phyloP scores from a whole-genome alignment of 2,113 vertebrate species.

The Siphamia tubifer region DNA sequence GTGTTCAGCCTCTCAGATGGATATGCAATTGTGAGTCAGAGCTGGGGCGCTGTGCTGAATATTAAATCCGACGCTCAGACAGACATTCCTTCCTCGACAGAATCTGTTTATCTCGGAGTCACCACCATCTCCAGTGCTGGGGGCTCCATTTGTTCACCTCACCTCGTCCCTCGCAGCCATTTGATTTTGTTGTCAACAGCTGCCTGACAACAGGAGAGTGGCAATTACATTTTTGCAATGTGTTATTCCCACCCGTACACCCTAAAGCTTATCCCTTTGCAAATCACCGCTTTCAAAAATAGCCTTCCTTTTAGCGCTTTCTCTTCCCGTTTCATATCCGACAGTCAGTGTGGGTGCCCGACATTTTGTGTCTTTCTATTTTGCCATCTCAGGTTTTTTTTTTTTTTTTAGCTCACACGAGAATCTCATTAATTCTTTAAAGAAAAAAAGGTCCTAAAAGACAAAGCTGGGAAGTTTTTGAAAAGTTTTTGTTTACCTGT shows the following conservation, averaged over 20 bases:
- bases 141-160: conserved; percentile 54
- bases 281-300: conserved; percentile 32
- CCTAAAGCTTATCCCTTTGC: conserved; percentile 20
- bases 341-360: neutral
- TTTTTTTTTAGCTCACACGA: no score
- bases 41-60: conserved; percentile 47
- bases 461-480: neutral
- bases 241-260: conserved; percentile 37
- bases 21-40: conserved; percentile 57
- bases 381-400: no score
- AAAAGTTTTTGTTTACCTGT: neutral
- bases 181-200: conserved; percentile 70
- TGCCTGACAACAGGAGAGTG: conserved; percentile 44
- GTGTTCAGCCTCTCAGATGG: conserved; percentile 45
- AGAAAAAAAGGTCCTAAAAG: neutral
- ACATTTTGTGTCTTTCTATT: neutral
- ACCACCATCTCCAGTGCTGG: conserved; percentile 39
- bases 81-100: conserved; percentile 47
- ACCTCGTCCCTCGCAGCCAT: conserved; percentile 33
- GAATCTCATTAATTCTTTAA: neutral
- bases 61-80: conserved; percentile 60
- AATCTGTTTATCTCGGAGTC: conserved; percentile 59
- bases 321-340: neutral
- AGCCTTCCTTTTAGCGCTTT: conserved; percentile 14
- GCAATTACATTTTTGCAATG: conserved; percentile 63